Percentiles rank a stretch among this genome's conserved stretches.
These are phyloP conservation scores for Sebastes iracundus DNA, from an alignment of 2,797 vertebrate species.

Conservation along the genomic window DNA sequence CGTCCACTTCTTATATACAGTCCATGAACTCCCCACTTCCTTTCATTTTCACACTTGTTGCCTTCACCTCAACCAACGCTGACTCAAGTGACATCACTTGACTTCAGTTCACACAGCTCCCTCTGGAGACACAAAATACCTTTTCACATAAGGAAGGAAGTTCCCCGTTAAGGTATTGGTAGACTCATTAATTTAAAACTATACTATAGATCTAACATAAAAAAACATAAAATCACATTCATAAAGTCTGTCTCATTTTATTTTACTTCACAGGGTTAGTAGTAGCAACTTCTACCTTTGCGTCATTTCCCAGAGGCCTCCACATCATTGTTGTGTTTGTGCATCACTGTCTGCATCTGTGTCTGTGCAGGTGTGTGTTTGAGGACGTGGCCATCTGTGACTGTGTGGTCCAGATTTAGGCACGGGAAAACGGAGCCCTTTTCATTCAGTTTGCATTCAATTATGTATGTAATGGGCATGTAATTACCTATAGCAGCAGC, in stretches of 20 bases:
- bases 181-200: background rate
- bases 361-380: background rate
- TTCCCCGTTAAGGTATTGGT: background rate
- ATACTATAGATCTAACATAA: background rate
- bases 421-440: background rate
- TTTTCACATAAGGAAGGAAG: background rate
- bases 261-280: background rate
- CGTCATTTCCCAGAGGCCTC: background rate
- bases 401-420: background rate
- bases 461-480: constrained; percentile 28
- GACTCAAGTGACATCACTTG: background rate
- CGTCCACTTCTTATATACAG: too few species aligned
- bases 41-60: too few species aligned
- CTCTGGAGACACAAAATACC: background rate
- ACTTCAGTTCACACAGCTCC: background rate
- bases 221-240: background rate
- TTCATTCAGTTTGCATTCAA: background rate
- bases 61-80: too few species aligned
- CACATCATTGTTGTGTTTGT: background rate
- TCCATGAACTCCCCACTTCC: too few species aligned
- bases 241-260: background rate
- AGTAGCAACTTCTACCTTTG: background rate
- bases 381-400: background rate
- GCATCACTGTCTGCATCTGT: background rate
- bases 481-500: constrained; percentile 24